These are phyloP conservation scores for Vulpes vulpes DNA, from an alignment of 2,113 vertebrate species.

Conservation along the genomic window DNA sequence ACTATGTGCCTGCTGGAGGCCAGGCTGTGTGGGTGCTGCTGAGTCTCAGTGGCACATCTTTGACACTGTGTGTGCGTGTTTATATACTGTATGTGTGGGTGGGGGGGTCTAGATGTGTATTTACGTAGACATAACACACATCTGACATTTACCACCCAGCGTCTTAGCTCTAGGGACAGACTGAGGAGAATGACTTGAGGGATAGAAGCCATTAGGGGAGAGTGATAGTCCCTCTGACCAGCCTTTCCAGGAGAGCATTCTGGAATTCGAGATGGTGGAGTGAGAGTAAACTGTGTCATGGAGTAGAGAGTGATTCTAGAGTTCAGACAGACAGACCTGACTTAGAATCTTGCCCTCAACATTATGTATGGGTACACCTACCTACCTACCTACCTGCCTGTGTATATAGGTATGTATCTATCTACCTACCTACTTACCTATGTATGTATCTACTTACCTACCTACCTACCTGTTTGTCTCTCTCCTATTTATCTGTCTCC, in stretches of 20 bases:
- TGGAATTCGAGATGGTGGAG: background rate
- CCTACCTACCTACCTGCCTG: background rate
- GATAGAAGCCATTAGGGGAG: background rate
- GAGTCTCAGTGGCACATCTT: background rate
- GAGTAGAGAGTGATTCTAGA: background rate
- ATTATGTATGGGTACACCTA: too few relatives aligned
- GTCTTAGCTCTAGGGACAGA: background rate
- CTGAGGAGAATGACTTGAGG: background rate
- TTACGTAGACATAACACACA: too few relatives aligned
- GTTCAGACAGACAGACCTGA: background rate
- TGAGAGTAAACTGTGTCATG: background rate
- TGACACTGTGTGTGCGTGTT: background rate
- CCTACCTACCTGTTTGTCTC: rapidly evolving
- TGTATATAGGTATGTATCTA: too few relatives aligned
- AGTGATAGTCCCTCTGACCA: background rate
- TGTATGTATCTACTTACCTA: too few relatives aligned
- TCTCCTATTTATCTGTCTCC: background rate
- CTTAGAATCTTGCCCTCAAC: background rate
- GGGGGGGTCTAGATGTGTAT: background rate
- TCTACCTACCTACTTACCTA: background rate
- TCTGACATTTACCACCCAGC: background rate
- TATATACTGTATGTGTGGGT: background rate
- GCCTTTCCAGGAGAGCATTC: background rate
- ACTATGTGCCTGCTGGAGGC: background rate
- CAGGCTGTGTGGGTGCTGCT: background rate